phyloP scores from a whole-genome alignment of 2,797 vertebrate genomes.

The Crossoptilon crossoptilon region DNA sequence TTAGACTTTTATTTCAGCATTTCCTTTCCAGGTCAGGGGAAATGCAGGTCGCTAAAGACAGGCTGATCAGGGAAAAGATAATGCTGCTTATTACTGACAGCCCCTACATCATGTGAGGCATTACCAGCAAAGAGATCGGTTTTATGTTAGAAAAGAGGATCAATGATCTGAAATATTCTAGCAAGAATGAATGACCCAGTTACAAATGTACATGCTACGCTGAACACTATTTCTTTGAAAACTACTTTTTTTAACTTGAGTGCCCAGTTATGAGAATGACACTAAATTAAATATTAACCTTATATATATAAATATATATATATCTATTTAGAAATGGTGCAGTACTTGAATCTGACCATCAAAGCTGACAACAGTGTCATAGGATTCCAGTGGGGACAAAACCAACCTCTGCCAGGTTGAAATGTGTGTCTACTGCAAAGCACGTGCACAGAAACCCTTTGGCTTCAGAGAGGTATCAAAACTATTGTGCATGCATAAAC shows the following conservation, averaged over 20 bases:
- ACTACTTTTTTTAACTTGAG: neutral
- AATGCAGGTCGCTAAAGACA: neutral
- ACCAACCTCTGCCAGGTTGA: neutral
- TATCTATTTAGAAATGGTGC: neutral
- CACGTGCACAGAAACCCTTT: neutral
- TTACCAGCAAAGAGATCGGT: neutral
- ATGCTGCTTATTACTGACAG: neutral
- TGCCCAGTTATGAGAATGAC: conserved; percentile 3
- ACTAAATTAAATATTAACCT: conserved; percentile 12
- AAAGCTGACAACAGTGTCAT: neutral
- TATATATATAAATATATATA: neutral
- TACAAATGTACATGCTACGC: neutral
- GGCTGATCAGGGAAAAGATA: neutral
- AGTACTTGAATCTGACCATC: neutral
- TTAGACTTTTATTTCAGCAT: conserved; percentile 20
- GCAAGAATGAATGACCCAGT: neutral
- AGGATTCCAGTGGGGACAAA: neutral
- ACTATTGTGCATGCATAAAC: neutral
- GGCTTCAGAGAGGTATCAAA: neutral
- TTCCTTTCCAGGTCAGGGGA: conserved; percentile 47
- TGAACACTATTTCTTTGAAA: conserved; percentile 27
- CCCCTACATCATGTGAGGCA: neutral
- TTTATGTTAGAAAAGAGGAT: neutral
- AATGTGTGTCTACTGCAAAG: neutral
- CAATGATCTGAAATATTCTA: neutral